Percentiles rank a stretch among this genome's conserved stretches.
Conservation (phyloP, 2,888 invertebrate genomes). For the Nycteola revayana region DNA sequence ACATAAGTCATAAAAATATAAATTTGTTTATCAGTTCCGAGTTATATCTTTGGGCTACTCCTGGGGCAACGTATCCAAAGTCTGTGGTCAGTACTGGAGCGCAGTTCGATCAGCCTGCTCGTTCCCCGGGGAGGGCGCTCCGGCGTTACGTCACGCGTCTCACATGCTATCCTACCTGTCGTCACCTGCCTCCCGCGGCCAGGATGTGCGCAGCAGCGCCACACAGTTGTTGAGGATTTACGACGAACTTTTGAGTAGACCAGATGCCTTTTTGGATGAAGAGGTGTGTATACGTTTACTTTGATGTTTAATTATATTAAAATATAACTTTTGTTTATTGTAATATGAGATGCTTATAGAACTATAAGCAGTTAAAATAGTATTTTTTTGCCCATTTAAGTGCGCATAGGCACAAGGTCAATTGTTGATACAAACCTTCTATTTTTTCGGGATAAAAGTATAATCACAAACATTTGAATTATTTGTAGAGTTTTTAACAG, state of each 20-base stretch:
- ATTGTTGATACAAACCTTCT: no score
- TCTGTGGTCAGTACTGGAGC: constrained; percentile 79
- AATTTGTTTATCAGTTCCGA: constrained; percentile 54
- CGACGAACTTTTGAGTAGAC: constrained; percentile 64
- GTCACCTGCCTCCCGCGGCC: constrained; percentile 56
- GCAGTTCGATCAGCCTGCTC: constrained; percentile 74
- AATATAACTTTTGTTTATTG: no score
- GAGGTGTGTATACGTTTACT: constrained; percentile 84
- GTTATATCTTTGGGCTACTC: constrained; percentile 84
- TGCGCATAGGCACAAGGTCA: background rate
- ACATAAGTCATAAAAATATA: no score
- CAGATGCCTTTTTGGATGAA: constrained; percentile 86
- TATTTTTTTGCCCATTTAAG: background rate
- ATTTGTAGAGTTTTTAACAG: no score
- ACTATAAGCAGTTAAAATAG: background rate
- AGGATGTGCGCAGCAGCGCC: constrained; percentile 77
- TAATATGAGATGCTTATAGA: no score
- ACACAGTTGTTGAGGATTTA: constrained; percentile 84
- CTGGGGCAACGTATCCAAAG: constrained; percentile 79
- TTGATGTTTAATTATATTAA: background rate
- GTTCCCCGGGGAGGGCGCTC: constrained; percentile 85
- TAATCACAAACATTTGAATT: no score
- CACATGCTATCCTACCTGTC: constrained; percentile 81
- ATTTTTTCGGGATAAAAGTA: no score
- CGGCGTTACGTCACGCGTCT: constrained; percentile 80